Conservation (phyloP, 2,797 vertebrate genomes). For the Smutsia gigantea region DNA sequence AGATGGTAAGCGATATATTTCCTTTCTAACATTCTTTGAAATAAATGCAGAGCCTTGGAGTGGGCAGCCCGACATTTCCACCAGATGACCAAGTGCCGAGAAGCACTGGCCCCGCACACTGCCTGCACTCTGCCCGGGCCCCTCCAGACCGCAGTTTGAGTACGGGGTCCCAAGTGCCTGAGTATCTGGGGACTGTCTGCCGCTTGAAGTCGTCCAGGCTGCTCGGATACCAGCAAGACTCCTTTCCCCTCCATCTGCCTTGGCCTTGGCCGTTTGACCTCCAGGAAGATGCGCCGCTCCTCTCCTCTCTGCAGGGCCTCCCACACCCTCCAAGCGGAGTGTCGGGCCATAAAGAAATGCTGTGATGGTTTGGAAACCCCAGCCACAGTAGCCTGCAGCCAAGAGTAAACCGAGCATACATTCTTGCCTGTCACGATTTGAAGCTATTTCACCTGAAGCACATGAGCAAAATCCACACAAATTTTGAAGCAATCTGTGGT, state of each 20-base stretch:
- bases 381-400: neutral
- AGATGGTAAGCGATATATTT: slow-evolving; percentile 66
- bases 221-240: neutral
- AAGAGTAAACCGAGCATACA: neutral
- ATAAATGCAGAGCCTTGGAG: slow-evolving; percentile 27
- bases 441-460: neutral
- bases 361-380: neutral
- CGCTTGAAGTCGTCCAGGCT: neutral
- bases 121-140: slow-evolving; percentile 23
- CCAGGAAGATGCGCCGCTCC: neutral
- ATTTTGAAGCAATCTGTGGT: neutral
- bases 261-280: neutral
- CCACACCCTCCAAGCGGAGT: neutral
- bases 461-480: slow-evolving; percentile 6
- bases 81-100: neutral
- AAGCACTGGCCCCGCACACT: neutral
- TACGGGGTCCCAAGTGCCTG: neutral
- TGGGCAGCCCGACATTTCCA: neutral
- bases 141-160: slow-evolving; percentile 46
- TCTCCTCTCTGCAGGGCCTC: neutral
- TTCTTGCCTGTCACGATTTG: neutral
- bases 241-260: neutral
- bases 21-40: slow-evolving; percentile 70
- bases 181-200: neutral
- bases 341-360: rapidly evolving